Evolutionary conservation across 2,797 vertebrate species (phyloP), one percentile per base, ranked within the genome.

Genomic region (Paramormyrops hopkinsi): DNA sequence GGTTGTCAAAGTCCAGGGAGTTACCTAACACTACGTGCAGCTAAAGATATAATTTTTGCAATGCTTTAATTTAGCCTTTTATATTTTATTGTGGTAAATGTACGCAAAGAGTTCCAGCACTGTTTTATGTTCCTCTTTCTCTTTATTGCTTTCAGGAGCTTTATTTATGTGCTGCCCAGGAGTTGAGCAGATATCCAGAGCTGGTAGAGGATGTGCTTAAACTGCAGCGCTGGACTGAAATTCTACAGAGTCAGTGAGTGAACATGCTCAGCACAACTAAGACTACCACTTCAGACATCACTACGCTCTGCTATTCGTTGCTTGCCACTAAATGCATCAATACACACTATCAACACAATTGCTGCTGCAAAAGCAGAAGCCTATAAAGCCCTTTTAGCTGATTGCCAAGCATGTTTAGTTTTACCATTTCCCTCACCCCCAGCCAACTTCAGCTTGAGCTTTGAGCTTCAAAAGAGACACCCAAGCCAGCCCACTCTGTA

Each of bases 151-250:
- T 41, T 41, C 92, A 98, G 98, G 98, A 98, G 90, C 95, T 99
- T 90, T 99, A 98, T 90, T 91, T 97, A 93, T 95, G 97, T 87
- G 98, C 98, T 1, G 97, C 98, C 90, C 97, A 97, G 94, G 97
- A 98, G 90, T 91, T 97, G 51, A 96, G 94, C 65, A 96, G 95
- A n/a, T 96, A 96, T 90, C 97, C 97, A 0, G 97, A 98, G 92
- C 95, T 98, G 91, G 97, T 97, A 89, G 98, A 98, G 2, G 97
- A 98, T 73, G 97, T 98, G 69, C 95, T 98, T 25, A 97, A 98
- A 90, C 96, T 99, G 88, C 98, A 98, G 95, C 95, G 96, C 93
- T 99, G 92, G 98, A 95, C 97, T 2, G 98, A 99, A 95, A 98
- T 97, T 0, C 94, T 97, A 50, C 97, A 98, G 93, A 96, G 96